These are phyloP conservation scores for Echinometra lucunter DNA, from an alignment of 53 echinoderm and acorn worm species.

Conservation along the genomic window DNA sequence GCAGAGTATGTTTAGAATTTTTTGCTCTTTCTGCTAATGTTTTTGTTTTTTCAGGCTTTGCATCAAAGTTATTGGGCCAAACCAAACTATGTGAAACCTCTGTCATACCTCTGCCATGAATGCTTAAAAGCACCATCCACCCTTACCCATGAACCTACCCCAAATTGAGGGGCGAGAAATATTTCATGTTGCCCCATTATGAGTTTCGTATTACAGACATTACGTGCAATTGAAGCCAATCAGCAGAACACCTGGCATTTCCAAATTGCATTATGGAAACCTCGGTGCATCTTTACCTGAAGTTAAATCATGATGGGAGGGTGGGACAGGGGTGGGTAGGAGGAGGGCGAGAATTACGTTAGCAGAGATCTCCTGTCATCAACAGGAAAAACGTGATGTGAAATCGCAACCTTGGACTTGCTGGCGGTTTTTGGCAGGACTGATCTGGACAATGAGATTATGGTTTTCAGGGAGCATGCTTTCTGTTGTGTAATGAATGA, in stretches of 20 bases:
- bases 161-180: neutral
- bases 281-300: neutral
- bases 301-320: constrained; percentile 42
- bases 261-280: constrained; percentile 49
- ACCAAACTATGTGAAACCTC: no score
- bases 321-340: neutral
- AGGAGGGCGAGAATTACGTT: constrained; percentile 37
- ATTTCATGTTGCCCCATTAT: constrained; percentile 49
- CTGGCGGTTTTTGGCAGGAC: neutral
- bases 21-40: no score
- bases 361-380: constrained; percentile 29
- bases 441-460: constrained; percentile 41
- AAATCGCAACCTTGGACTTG: constrained; percentile 51
- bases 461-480: neutral
- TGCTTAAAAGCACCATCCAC: no score
- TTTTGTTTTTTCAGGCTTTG: no score
- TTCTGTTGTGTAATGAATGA: constrained; percentile 3
- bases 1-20: no score
- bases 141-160: neutral
- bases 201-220: constrained; percentile 54
- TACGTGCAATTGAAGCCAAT: constrained; percentile 52
- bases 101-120: neutral
- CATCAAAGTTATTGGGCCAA: no score
- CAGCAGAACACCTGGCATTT: constrained; percentile 52
- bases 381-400: neutral